Base-by-base conservation (phyloP, 2,113 vertebrate genomes). In the Ariopsis seemanni region DNA sequence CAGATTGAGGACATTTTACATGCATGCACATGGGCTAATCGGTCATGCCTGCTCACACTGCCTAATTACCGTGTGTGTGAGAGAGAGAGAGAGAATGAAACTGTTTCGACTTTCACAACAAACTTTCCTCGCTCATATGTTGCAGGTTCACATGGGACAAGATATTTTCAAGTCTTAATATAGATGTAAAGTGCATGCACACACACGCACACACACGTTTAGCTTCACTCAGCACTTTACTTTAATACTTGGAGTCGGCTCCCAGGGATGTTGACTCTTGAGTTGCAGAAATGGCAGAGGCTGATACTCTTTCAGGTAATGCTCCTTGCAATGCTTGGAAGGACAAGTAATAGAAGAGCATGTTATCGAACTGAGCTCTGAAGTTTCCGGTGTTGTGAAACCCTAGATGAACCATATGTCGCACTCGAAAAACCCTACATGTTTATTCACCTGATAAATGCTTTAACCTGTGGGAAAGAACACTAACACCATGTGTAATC, bases 261-360 rank as follows among this genome's bases (percentile, higher is more conserved):
- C 18, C 42, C 50, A 58, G 75, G 65, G 57, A 75, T 52, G 80
- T 84, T 72, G 85, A 77, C 85, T 42, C 42, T 88, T 65, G 82
- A 60, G 83, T 85, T 90, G 89, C 89, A 85, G 82, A 15, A 71
- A 78, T 83, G 82, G 71, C 75, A 42, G 63, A 79, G 62, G 75
- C 77, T 90, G 87, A 88, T 90, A 87, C 52, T 85, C 80, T 89
- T 90, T 90, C 89, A 89, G 84, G 80, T 85, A 55, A 42, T 69
- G 8, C 53, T 71, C 62, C 81, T 87, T 63, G 60, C 87, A 89
- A 90, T 90, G 87, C 89, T 89, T 90, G 82, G 89, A 90, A 87
- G 12, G 18, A 77, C 58, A 57, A 55, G 67, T 78, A 58, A 84
- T 48, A 67, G 83, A 86, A 79, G 71, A 86, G 55, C 74, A 9